Base-by-base conservation (phyloP, 2,113 vertebrate genomes). In the Climacteris rufus region DNA sequence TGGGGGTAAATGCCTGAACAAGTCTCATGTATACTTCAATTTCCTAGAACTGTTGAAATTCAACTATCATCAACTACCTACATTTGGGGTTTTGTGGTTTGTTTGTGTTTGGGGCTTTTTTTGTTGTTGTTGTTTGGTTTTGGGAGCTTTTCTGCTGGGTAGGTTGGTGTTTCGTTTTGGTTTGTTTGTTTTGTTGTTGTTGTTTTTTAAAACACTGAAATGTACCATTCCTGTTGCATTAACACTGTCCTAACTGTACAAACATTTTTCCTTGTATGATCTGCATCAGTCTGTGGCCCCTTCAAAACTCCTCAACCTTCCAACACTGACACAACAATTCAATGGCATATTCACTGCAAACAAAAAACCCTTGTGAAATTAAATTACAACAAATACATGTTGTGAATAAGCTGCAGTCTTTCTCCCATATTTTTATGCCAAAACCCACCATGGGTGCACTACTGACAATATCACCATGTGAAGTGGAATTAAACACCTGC, bases 61-160 rank as follows among this genome's bases (percentile, higher is more conserved):
- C 61, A 70, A 2, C 15, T 68, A 35, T 22, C 2, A 9, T 22
- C 53, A 78, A 24, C 33, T 17, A 61, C 11, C 30, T 33, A 6
- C 1, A 1, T 24, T 47, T 80, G 37, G 17, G 2, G 3, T 5
- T 44, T 44, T 74, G 44, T 47, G 25, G 2, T 31, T 81, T 49
- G 3, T 37, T 69, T 50, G 19, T 11, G 8, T 47, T 47, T 35
- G 23, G 56, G 15, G 3, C 5, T 24, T 40, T 21, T 53, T 25
- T 71, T 65, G 8, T 23, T 72, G 24, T 3, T n/a, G 71, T 64
- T 44, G 7, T 77, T 64, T 44, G 7, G 7, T 66, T 69, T 66
- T 15, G 11, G 44, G 8, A 4, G 20, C 3, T 0, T n/a, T 10
- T 30, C 31, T 42, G 11, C 33, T 4, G 65, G 21, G 25, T 6